phyloP scores from a whole-genome alignment of 2,113 vertebrate genomes.

The Megaceryle maxima region DNA sequence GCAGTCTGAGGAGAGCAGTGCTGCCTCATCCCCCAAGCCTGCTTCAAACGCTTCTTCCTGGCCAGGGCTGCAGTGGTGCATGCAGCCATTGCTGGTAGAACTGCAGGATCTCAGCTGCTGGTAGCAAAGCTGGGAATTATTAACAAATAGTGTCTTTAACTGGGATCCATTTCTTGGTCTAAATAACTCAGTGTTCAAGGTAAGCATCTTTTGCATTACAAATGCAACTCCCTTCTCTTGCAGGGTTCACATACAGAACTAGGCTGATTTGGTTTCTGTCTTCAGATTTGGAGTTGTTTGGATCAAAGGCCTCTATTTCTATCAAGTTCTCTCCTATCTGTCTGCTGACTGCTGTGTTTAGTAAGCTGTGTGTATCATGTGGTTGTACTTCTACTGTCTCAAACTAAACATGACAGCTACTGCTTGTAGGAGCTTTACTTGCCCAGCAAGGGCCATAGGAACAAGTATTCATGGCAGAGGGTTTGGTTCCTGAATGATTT shows the following conservation, averaged over 20 bases:
- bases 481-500: background rate
- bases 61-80: background rate
- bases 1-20: background rate
- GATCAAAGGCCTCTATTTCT: background rate
- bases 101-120: background rate
- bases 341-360: background rate
- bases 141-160: background rate
- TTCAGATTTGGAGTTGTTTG: background rate
- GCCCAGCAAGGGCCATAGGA: background rate
- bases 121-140: background rate
- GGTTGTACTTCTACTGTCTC: background rate
- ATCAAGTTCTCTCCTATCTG: background rate
- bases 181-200: background rate
- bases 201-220: background rate
- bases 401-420: background rate
- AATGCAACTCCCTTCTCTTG: background rate
- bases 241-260: background rate
- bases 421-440: background rate
- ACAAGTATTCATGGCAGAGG: background rate
- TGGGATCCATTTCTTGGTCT: background rate
- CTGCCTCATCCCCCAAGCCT: background rate
- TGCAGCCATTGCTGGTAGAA: background rate
- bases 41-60: background rate
- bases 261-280: background rate
- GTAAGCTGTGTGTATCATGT: background rate